phyloP scores from a whole-genome alignment of 2,113 vertebrate species.

The rat (Rattus norvegicus) region GRCr8 NC_086021.1:99005001-99005500 shows the following conservation, averaged over 20 bases:
- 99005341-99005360: background rate
- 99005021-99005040: background rate
- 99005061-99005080: background rate
- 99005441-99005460: background rate
- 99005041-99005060: background rate
- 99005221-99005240: background rate
- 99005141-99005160: background rate
- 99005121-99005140: background rate
- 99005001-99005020: background rate
- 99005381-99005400: background rate
- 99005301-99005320: conserved; percentile 12
- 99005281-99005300: background rate
- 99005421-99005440: background rate
- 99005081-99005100: background rate
- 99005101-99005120: background rate
- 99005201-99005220: background rate
- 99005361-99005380: conserved; percentile 3
- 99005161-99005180: background rate
- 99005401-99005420: background rate
- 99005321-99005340: background rate
- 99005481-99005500: background rate
- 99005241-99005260: background rate
- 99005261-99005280: background rate
- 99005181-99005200: background rate
- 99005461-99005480: fast-evolving